These are phyloP conservation scores for Aythya baeri DNA, from an alignment of 2,113 vertebrate genomes.

Conservation along the genomic window DNA sequence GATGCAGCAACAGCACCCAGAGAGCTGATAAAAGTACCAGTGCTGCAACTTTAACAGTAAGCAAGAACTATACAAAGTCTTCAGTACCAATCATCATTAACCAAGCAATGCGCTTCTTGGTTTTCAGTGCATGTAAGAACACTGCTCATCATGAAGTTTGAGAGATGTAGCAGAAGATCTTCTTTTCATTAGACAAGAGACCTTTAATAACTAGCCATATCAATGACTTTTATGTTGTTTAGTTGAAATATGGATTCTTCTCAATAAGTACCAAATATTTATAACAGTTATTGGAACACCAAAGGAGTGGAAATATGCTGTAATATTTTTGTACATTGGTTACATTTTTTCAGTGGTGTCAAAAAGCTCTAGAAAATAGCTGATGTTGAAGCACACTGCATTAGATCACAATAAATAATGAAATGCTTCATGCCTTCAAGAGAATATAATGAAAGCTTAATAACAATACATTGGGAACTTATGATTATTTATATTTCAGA, in stretches of 20 bases:
- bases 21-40: conserved; percentile 15
- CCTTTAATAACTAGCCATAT: background rate
- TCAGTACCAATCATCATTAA: conserved; percentile 7
- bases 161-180: conserved; percentile 4
- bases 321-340: background rate
- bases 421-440: background rate
- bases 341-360: background rate
- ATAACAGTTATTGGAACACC: background rate
- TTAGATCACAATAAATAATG: background rate
- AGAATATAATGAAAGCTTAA: background rate
- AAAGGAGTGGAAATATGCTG: background rate
- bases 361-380: background rate
- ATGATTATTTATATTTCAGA: background rate
- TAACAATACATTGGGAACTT: background rate
- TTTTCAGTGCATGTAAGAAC: background rate
- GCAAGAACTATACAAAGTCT: background rate
- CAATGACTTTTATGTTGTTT: background rate
- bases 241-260: background rate
- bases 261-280: background rate
- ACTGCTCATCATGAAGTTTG: background rate
- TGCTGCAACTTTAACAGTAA: conserved; percentile 4
- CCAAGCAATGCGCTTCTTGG: background rate
- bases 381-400: background rate
- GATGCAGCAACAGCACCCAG: background rate
- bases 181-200: background rate